Conservation (phyloP, 2,797 vertebrate species). For the Xyrichtys novacula region DNA sequence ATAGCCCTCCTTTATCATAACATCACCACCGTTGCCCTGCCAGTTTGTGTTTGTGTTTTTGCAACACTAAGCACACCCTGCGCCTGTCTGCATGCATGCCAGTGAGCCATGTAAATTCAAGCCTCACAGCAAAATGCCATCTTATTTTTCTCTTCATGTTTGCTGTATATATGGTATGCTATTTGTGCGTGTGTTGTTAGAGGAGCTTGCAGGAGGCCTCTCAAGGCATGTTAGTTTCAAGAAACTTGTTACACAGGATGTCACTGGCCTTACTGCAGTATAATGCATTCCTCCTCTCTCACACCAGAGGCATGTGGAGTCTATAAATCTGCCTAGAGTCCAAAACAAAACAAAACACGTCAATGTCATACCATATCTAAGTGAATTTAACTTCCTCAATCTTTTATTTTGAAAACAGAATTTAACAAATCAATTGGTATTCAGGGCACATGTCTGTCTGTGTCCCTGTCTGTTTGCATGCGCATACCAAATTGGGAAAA, state of each 20-base stretch:
- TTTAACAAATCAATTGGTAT: conserved; percentile 1
- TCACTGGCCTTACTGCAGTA: conserved; percentile 22
- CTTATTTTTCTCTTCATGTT: conserved; percentile 19
- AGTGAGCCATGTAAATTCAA: conserved; percentile 54
- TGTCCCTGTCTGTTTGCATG: conserved; percentile 11
- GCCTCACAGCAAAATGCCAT: conserved; percentile 33
- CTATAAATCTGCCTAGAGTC: conserved; percentile 24
- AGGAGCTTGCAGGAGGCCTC: conserved; percentile 34
- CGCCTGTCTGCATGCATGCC: conserved; percentile 37
- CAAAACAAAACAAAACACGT: conserved; percentile 24
- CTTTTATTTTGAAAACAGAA: conserved; percentile 8
- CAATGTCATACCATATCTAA: conserved; percentile 12
- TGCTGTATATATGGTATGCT: conserved; percentile 5
- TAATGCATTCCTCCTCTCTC: conserved; percentile 56
- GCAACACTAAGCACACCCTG: conserved; percentile 47
- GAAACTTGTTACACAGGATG: conserved; percentile 67
- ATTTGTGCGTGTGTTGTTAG: conserved; percentile 2
- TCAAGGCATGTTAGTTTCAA: conserved; percentile 46
- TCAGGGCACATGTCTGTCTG: background rate
- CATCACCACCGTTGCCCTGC: conserved; percentile 38
- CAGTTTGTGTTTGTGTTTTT: conserved; percentile 49
- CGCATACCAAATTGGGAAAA: conserved; percentile 27
- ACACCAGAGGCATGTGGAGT: conserved; percentile 35
- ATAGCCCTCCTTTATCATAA: conserved; percentile 39
- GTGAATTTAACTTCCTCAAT: background rate